Conservation (phyloP, 1,140 invertebrate genomes). For the Lordiphosa stackelbergi region DNA sequence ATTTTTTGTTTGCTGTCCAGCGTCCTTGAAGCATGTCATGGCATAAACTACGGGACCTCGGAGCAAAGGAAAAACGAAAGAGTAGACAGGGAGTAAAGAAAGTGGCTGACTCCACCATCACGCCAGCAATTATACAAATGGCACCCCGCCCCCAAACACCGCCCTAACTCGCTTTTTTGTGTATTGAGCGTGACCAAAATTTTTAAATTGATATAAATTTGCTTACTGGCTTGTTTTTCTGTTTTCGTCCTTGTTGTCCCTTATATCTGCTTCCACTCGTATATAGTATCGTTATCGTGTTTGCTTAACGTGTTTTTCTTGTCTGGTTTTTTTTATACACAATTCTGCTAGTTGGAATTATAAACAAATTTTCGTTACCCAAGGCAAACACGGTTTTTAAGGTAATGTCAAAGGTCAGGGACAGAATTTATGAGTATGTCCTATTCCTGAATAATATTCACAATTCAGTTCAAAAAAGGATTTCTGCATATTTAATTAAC, state of each 20-base stretch:
- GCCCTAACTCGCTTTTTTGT: conserved; percentile 39
- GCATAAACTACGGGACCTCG: conserved; percentile 48
- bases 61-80: conserved; percentile 8
- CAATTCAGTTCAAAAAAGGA: conserved; percentile 38
- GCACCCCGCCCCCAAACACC: conserved; percentile 11
- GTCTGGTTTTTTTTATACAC: conserved; percentile 30
- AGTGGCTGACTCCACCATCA: conserved; percentile 25
- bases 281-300: conserved; percentile 74
- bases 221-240: conserved; percentile 39
- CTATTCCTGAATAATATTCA: conserved; percentile 43
- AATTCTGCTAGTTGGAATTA: conserved; percentile 50
- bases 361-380: conserved; percentile 66
- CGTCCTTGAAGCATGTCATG: conserved; percentile 66
- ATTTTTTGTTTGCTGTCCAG: conserved; percentile 37
- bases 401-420: conserved; percentile 70
- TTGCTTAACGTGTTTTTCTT: conserved; percentile 72
- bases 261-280: conserved; percentile 22
- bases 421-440: conserved; percentile 12
- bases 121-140: conserved; percentile 72
- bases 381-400: conserved; percentile 37
- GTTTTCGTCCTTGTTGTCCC: conserved; percentile 53
- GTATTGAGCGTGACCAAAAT: conserved; percentile 70
- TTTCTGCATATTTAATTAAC: conserved; percentile 63
- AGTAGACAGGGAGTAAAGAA: conserved; percentile 4
- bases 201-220: conserved; percentile 75